Evolutionary conservation across 2,797 vertebrate species (phyloP), one percentile per base, ranked within the genome.

Genomic region (Pseudotriccus pelzelni): DNA sequence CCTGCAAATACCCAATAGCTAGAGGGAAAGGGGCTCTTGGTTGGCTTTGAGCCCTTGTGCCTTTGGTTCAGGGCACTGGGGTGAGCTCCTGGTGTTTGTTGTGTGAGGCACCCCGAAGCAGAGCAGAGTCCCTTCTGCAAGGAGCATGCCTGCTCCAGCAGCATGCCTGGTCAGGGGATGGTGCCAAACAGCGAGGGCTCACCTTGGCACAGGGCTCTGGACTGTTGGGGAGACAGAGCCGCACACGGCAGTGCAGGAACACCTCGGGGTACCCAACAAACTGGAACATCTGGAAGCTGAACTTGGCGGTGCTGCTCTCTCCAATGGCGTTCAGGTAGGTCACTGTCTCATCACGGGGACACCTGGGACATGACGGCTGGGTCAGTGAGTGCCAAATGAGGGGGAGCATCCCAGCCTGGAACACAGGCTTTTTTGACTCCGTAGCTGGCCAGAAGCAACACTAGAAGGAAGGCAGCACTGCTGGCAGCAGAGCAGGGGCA

Each of bases 271-370:
- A 88, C 24, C 94, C 95, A 27, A 63, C 39, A 56, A 98, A 97
- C 63, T 12, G 95, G 37, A 98, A 98, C 97, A 98, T 98, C 90
- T 97, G 96, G 85, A 98, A 96, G 88, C 96, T 97, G 94, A 98
- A 98, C 67, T 97, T 97, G 32, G 94, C 96, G 0, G 58, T 4
- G 2, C 96, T 72, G 70, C 89, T 83, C 84, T 97, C 93, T 59
- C 94, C 96, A 19, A 96, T 50, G 44, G 37, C 32, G 1, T 96
- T 97, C 62, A 97, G 64, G 36, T 96, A 97, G 0, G 23, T 68
- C 75, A 97, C 92, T 0, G 97, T 97, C 43, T 96, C 46, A 0
- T 98, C 97, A 0, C 32, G 89, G 30, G 96, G 96, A 75, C 95
- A 96, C 67, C 97, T 98, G 87, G 49, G 41, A 75, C 34, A 56